Evolutionary conservation across 2,113 vertebrate species (phyloP).

Genomic region (Amblyornis subalaris): DNA sequence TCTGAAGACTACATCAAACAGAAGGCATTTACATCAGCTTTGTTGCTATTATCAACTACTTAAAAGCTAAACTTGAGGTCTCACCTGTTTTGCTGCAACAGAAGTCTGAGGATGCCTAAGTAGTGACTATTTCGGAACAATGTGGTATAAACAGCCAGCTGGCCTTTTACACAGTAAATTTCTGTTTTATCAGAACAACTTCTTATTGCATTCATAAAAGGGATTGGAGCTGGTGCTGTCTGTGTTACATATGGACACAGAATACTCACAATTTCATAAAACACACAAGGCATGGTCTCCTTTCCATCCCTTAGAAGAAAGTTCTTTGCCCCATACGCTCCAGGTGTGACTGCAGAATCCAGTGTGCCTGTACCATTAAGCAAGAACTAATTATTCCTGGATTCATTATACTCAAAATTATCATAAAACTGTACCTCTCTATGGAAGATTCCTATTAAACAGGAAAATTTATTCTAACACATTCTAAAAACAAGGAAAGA

Average conservation of each 20-base stretch:
- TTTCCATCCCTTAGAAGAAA: conserved; percentile 91
- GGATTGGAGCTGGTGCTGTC: neutral
- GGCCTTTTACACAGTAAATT: neutral
- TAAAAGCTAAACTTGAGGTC: neutral
- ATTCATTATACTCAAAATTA: neutral
- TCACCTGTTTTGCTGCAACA: neutral
- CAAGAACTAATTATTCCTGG: neutral
- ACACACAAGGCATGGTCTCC: conserved; percentile 82
- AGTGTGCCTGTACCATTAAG: conserved; percentile 76
- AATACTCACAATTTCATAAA: conserved; percentile 92
- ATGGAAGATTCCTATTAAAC: neutral
- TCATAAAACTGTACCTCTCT: neutral
- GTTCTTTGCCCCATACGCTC: conserved; percentile 81
- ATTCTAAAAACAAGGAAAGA: neutral
- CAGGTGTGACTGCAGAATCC: conserved; percentile 90
- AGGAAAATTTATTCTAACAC: neutral
- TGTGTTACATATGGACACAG: neutral
- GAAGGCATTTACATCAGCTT: neutral
- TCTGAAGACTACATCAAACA: neutral
- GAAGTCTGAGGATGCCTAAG: neutral
- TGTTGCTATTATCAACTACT: neutral
- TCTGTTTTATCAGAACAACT: neutral
- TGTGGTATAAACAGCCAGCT: neutral
- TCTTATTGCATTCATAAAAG: neutral
- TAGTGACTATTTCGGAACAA: neutral